A percentile compares a stretch with the other conserved stretches of the same genome.
Evolutionary conservation across 2,113 vertebrate genomes (phyloP).

Genomic region (Arenaria interpres): DNA sequence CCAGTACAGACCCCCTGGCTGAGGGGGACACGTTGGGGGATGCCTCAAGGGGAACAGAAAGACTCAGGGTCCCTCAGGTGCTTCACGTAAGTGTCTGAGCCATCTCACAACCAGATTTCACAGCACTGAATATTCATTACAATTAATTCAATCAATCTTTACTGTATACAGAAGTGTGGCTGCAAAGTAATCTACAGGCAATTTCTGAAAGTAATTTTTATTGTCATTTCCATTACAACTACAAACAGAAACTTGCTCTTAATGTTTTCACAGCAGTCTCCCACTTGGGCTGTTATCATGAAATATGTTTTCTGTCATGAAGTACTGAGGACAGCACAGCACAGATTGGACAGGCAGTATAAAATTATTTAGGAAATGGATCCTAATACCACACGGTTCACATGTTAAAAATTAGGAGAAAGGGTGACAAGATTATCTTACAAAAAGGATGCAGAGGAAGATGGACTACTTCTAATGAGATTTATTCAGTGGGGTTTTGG

Average conservation of each 20-base stretch:
- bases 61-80: not conserved
- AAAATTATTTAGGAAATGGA: constrained; percentile 46
- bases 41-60: not conserved
- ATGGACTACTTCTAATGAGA: constrained; percentile 24
- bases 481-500: not conserved
- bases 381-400: constrained; percentile 19
- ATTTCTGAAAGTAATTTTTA: constrained; percentile 25
- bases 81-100: not conserved
- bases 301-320: constrained; percentile 12
- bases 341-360: not conserved
- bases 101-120: not conserved
- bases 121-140: constrained; percentile 18
- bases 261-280: constrained; percentile 22
- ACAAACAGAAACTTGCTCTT: constrained; percentile 16
- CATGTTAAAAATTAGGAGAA: not conserved
- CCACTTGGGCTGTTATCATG: constrained; percentile 5
- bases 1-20: not conserved
- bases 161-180: not conserved
- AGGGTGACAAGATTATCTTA: not conserved
- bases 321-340: not conserved
- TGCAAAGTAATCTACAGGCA: not conserved
- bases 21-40: too few relatives aligned
- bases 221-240: constrained; percentile 15
- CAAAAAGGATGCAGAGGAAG: not conserved
- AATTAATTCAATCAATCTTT: not conserved